phyloP scores from a whole-genome alignment of 2,113 vertebrate species.

The Cyanistes caeruleus region DNA sequence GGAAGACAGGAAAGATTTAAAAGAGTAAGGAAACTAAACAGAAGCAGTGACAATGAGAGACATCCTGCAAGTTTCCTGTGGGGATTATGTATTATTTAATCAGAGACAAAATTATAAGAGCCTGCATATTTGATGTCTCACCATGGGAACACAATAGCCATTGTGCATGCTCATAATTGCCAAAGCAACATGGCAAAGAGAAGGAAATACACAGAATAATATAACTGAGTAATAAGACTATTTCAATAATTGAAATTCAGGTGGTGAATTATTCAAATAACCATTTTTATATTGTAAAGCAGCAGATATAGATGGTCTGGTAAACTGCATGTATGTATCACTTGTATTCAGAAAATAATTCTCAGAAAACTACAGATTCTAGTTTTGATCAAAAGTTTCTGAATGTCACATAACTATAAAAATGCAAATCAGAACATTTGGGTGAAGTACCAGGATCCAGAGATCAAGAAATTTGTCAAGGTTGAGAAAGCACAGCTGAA shows the following conservation, averaged over 20 bases:
- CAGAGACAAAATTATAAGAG: neutral
- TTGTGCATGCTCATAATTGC: neutral
- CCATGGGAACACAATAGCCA: neutral
- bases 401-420: neutral
- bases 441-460: neutral
- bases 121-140: conserved; percentile 1
- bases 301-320: neutral
- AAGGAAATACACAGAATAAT: neutral
- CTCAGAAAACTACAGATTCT: neutral
- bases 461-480: neutral
- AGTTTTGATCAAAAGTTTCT: neutral
- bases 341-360: neutral
- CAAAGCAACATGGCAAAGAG: neutral
- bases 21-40: neutral
- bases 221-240: neutral
- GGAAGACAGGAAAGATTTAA: neutral
- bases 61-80: neutral
- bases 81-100: conserved; percentile 27
- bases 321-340: neutral
- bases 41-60: neutral
- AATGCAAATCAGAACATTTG: neutral
- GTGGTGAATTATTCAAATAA: neutral
- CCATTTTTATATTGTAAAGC: neutral
- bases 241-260: neutral
- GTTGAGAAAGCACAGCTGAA: neutral